Base-by-base conservation (phyloP, 2,888 invertebrate genomes). In the Synanthedon vespiformis region DNA sequence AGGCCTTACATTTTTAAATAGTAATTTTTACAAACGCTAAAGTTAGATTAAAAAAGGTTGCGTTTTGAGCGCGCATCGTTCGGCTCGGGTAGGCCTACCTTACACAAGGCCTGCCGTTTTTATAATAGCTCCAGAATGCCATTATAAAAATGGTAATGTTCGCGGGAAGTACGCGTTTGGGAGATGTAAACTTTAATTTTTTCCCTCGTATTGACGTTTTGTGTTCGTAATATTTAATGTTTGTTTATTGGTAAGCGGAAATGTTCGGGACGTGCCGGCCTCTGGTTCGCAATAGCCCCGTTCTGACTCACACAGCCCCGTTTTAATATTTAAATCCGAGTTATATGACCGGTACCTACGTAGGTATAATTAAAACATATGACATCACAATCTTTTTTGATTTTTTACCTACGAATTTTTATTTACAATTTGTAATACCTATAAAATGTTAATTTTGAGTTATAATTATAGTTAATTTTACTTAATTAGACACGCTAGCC, bases 21-120 rank as follows among this genome's bases (percentile, higher is more conserved):
- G 83, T 87, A 84, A 87, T 88, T 88, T 88, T 88, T 88, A 84
- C 86, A 84, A 86, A 87, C 82, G 86, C 78, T 78, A 82, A 87
- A 88, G 86, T 87, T 88, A 80, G 84, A 88, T 87, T 88, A 86
- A 87, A 87, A 82, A 86, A 80, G 72, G 65, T 77, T 78, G 79
- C 69, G 73, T 65, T 22, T 67, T 61, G 61, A 58, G 70, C 69
- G 68, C 68, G 67, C 62, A 59, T 57, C 61, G 68, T 66, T 57
- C 61, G 65, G 58, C 69, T 74, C 72, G 60, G 50, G 73, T 88
- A 88, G 88, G 87, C 88, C 87, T 85, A 87, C 78, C 88, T 87
- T 85, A 87, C 78, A 78, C 79, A 65, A 63, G 61, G 65, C 64
- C 67, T 63, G 60, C 13, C 50, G 16, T 53, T 48, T 48, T 67